These are phyloP conservation scores for Sebastes schlegelii DNA, from an alignment of 2,113 vertebrate genomes.

Conservation along the genomic window DNA sequence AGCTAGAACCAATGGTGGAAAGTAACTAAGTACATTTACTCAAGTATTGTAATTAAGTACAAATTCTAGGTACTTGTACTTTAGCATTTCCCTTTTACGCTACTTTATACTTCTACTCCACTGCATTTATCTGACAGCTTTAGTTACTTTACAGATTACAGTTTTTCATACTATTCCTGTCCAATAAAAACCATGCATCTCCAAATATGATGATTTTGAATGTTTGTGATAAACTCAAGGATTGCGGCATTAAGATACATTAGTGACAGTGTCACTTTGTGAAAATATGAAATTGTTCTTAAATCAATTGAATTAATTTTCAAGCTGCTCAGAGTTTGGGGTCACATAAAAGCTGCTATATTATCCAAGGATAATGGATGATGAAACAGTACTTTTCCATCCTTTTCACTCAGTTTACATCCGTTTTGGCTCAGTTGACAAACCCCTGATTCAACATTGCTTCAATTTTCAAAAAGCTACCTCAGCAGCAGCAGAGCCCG, in stretches of 20 bases:
- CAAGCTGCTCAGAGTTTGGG: constrained; percentile 7
- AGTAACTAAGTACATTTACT: too few relatives aligned
- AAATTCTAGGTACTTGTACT: background rate
- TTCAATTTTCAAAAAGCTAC: background rate
- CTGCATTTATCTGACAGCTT: background rate
- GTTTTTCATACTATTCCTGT: background rate
- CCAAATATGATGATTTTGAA: too few relatives aligned
- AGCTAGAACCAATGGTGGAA: background rate
- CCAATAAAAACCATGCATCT: background rate
- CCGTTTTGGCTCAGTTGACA: background rate
- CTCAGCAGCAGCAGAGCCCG: constrained; percentile 15
- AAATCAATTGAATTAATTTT: background rate
- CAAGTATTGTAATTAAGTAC: too few relatives aligned
- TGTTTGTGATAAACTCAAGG: too few relatives aligned
- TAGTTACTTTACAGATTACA: background rate
- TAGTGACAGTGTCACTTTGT: background rate
- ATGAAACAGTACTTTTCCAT: background rate
- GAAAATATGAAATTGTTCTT: background rate
- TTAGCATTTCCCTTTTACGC: background rate
- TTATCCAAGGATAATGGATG: background rate
- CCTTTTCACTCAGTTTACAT: background rate
- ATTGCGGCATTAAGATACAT: too few relatives aligned
- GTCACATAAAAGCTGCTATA: constrained; percentile 13
- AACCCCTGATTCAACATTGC: constrained; percentile 11
- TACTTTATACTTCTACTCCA: background rate